Conservation (phyloP, 2,888 invertebrate genomes). For the Ectemnius lituratus region DNA sequence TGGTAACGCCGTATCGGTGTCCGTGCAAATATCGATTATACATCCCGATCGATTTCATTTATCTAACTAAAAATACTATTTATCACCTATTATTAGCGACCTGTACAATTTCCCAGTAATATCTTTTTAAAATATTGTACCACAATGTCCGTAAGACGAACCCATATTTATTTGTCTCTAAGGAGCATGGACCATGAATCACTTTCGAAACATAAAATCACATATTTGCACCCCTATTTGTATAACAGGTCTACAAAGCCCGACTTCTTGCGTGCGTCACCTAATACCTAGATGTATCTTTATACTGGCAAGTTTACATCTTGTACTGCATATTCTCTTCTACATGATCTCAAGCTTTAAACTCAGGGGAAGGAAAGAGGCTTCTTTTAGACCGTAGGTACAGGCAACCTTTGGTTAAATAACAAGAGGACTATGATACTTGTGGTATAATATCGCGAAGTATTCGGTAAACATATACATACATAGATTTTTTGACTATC, state of each 20-base stretch:
- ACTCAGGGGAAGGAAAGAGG: constrained; percentile 45
- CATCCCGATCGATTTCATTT: constrained; percentile 10
- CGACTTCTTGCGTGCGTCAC: constrained; percentile 27
- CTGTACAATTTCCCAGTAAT: neutral
- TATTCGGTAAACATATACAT: constrained; percentile 53
- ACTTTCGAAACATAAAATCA: constrained; percentile 47
- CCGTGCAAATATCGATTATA: constrained; percentile 39
- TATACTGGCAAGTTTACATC: constrained; percentile 61
- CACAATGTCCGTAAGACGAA: neutral
- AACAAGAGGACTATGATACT: constrained; percentile 58
- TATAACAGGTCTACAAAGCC: constrained; percentile 33
- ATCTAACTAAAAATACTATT: neutral
- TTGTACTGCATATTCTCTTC: constrained; percentile 46
- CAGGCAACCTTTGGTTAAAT: constrained; percentile 69
- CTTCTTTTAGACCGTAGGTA: constrained; percentile 61
- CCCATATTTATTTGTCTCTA: constrained; percentile 18
- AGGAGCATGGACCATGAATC: neutral
- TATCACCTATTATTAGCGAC: neutral
- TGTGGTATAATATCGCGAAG: constrained; percentile 60
- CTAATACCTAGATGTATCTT: constrained; percentile 47
- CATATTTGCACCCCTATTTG: constrained; percentile 40
- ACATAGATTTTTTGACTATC: constrained; percentile 60
- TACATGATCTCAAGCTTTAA: constrained; percentile 24
- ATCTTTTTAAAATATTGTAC: constrained; percentile 12
- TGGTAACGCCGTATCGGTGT: constrained; percentile 36